Evolutionary conservation across 2,888 invertebrate species (phyloP).

Genomic region (Limnephilus lunatus): DNA sequence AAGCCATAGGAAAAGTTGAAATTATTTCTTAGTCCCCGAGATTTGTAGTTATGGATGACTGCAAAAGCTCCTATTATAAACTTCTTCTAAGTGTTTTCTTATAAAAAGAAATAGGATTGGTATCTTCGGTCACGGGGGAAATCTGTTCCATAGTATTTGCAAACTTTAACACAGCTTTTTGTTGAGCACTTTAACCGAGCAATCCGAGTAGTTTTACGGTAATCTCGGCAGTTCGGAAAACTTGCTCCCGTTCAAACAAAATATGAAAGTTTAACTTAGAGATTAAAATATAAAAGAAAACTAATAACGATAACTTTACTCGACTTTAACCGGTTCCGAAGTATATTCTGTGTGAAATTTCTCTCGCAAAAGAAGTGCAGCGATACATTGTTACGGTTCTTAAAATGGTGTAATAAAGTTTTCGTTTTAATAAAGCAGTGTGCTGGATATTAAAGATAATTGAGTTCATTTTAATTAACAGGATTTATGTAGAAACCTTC

Average conservation of each 20-base stretch:
- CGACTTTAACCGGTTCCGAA: constrained; percentile 41
- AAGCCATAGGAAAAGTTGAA: background rate
- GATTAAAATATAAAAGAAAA: constrained; percentile 47
- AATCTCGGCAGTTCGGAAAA: constrained; percentile 11
- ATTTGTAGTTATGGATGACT: constrained; percentile 17
- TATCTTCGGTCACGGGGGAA: constrained; percentile 59
- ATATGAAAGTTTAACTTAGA: constrained; percentile 44
- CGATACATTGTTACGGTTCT: constrained; percentile 19
- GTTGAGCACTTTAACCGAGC: constrained; percentile 22
- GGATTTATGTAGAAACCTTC: background rate
- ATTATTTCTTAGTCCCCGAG: background rate
- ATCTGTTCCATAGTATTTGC: constrained; percentile 62
- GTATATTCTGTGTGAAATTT: constrained; percentile 27
- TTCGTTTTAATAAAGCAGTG: background rate
- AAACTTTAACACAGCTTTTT: constrained; percentile 58
- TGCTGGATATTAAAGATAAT: background rate
- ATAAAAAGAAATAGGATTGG: constrained; percentile 47
- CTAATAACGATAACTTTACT: constrained; percentile 50
- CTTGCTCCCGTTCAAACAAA: constrained; percentile 24
- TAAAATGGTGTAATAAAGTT: background rate
- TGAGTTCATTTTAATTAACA: background rate
- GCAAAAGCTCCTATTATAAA: constrained; percentile 20
- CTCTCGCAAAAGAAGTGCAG: constrained; percentile 8
- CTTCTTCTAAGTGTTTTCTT: constrained; percentile 46
- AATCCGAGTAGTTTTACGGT: constrained; percentile 28